Percentiles rank a stretch among this genome's conserved stretches.
Evolutionary conservation across 2,888 invertebrate genomes (phyloP).

Genomic region (Capitulum mitella): DNA sequence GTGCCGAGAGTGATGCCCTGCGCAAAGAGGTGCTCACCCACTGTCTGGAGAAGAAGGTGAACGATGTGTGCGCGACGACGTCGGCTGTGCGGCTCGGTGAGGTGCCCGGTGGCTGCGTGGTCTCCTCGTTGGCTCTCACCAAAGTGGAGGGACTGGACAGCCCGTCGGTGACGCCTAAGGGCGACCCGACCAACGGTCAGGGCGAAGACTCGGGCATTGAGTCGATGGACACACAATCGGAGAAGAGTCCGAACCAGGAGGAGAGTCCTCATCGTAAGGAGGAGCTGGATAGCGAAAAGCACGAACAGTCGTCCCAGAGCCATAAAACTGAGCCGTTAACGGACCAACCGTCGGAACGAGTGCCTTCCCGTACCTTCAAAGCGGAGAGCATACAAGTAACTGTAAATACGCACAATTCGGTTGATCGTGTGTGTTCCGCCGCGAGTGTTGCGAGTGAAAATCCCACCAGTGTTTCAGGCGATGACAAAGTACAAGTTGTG

Average conservation of each 20-base stretch:
- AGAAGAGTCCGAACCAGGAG: slow-evolving; percentile 83
- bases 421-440: background rate
- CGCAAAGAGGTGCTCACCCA: slow-evolving; percentile 21
- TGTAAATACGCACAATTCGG: slow-evolving; percentile 21
- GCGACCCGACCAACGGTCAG: slow-evolving; percentile 36
- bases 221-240: slow-evolving; percentile 87
- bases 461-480: slow-evolving; percentile 18
- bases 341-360: slow-evolving; percentile 23
- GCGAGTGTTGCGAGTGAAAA: background rate
- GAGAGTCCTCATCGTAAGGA: slow-evolving; percentile 36
- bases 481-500: slow-evolving; percentile 23
- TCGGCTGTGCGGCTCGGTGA: slow-evolving; percentile 26
- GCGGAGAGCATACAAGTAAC: slow-evolving; percentile 10
- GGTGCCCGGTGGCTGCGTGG: slow-evolving; percentile 26
- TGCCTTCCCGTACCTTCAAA: slow-evolving; percentile 24
- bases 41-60: slow-evolving; percentile 12
- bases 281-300: slow-evolving; percentile 35
- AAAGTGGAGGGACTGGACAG: slow-evolving; percentile 34
- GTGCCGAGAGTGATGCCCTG: slow-evolving; percentile 30
- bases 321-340: slow-evolving; percentile 4
- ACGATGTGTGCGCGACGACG: slow-evolving; percentile 6
- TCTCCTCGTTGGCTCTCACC: slow-evolving; percentile 32
- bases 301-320: background rate
- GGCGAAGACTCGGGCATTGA: slow-evolving; percentile 88
- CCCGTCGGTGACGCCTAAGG: slow-evolving; percentile 36